Evolutionary conservation across 2,113 vertebrate genomes (phyloP).

Genomic region (Oxygymnocypris stewartii): DNA sequence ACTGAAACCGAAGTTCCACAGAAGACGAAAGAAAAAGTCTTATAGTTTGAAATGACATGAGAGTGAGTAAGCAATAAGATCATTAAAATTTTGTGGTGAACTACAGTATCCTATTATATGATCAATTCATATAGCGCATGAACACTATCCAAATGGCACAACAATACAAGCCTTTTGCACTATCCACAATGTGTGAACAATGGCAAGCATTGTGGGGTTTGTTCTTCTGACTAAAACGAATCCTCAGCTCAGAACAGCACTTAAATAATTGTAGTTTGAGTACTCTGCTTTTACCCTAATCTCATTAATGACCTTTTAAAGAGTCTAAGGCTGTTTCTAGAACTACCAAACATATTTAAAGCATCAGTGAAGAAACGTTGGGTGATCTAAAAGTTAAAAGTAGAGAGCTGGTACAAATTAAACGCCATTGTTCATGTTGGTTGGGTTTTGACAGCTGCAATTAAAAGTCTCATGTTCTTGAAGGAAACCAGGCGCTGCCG

Average conservation of each 20-base stretch:
- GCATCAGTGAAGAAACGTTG: neutral
- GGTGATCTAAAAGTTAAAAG: slow-evolving; percentile 34
- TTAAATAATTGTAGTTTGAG: slow-evolving; percentile 23
- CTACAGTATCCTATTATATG: neutral
- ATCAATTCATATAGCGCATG: neutral
- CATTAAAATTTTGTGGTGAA: neutral
- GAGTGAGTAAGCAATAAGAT: neutral
- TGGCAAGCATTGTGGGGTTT: neutral
- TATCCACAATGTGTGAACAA: slow-evolving; percentile 17
- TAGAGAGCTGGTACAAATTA: slow-evolving; percentile 19
- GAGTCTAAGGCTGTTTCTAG: neutral
- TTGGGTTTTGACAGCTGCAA: slow-evolving; percentile 34
- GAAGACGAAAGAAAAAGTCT: neutral
- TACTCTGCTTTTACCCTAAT: neutral
- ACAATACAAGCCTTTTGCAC: slow-evolving; percentile 27
- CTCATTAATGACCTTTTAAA: slow-evolving; percentile 8
- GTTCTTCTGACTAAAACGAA: slow-evolving; percentile 7
- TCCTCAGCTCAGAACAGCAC: slow-evolving; percentile 6
- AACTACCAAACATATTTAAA: neutral
- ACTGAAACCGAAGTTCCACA: neutral
- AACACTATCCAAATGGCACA: neutral
- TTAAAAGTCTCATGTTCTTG: slow-evolving; percentile 32
- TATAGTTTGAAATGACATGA: neutral
- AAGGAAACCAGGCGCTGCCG: slow-evolving; percentile 12
- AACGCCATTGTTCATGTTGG: slow-evolving; percentile 8